These are phyloP conservation scores for Neogobius melanostomus DNA, from an alignment of 2,113 vertebrate species.

Conservation along the genomic window DNA sequence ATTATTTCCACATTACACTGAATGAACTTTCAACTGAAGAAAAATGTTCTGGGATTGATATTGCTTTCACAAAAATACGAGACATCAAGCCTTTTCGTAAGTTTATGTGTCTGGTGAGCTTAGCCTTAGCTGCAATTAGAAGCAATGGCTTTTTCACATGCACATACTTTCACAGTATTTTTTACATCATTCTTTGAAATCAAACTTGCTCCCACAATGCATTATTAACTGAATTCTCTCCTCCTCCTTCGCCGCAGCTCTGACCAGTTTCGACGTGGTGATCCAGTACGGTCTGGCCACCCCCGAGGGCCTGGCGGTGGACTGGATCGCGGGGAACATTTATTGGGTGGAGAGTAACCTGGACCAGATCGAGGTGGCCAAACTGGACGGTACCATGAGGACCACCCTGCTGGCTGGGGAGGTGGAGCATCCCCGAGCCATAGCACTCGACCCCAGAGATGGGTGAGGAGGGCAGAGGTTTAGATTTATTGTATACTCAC, in stretches of 20 bases:
- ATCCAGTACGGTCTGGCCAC: conserved; percentile 96
- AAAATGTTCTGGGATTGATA: too few species aligned
- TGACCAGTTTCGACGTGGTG: conserved; percentile 94
- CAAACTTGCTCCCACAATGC: not conserved
- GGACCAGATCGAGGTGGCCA: conserved; percentile 98
- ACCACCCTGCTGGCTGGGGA: conserved; percentile 94
- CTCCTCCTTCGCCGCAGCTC: conserved; percentile 39
- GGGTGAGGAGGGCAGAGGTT: conserved; percentile 73
- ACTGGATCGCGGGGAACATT: conserved; percentile 99
- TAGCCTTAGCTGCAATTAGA: too few species aligned
- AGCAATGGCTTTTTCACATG: too few species aligned
- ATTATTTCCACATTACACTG: too few species aligned
- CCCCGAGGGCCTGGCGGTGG: conserved; percentile 92
- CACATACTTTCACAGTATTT: too few species aligned
- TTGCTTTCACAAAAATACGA: too few species aligned
- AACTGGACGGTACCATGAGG: conserved; percentile 91
- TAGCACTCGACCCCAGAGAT: conserved; percentile 92
- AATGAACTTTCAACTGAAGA: not conserved
- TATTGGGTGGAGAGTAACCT: conserved; percentile 99
- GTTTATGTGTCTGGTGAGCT: too few species aligned
- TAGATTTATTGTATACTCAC: not conserved
- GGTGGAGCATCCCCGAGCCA: conserved; percentile 94
- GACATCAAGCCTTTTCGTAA: too few species aligned
- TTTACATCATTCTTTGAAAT: too few species aligned
- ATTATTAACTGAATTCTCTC: not conserved